Percentiles rank a stretch among this genome's conserved stretches.
phyloP scores from a whole-genome alignment of 2,797 vertebrate genomes.

The Sitta carolinensis region DNA sequence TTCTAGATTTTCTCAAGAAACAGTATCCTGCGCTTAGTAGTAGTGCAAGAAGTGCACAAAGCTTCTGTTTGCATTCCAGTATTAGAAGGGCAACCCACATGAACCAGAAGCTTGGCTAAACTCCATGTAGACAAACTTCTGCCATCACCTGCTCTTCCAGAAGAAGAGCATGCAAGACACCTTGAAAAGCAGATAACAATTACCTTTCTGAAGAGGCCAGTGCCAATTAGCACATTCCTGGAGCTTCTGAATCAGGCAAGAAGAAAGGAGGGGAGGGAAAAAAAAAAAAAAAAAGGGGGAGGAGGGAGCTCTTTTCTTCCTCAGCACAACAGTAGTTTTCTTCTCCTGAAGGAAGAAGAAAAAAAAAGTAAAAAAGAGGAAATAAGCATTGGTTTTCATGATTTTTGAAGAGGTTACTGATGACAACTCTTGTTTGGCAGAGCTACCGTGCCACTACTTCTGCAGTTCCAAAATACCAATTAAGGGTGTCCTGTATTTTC shows the following conservation, averaged over 20 bases:
- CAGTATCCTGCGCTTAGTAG: not conserved
- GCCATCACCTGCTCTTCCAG: not conserved
- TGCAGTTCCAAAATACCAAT: not conserved
- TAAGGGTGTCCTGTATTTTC: not conserved
- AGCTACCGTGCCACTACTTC: not conserved
- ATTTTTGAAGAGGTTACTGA: not conserved
- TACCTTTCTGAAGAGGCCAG: conserved; percentile 62
- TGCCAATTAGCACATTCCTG: conserved; percentile 60
- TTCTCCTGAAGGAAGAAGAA: conserved; percentile 9
- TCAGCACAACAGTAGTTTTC: not conserved
- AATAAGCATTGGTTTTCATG: not conserved
- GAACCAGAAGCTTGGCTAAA: not conserved
- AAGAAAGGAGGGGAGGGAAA: not conserved
- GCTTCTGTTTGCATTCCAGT: not conserved
- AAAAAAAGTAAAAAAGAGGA: not conserved
- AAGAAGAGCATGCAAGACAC: conserved; percentile 35
- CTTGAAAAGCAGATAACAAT: conserved; percentile 28
- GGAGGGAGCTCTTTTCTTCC: not conserved
- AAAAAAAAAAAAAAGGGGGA: not conserved
- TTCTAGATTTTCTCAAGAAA: not conserved
- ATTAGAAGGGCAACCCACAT: not conserved
- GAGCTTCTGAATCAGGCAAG: conserved; percentile 45
- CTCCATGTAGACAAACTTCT: not conserved
- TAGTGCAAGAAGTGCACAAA: not conserved
- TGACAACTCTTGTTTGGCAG: not conserved